These are phyloP conservation scores for Drosophila ananassae DNA, from an alignment of 1,140 invertebrate genomes.

Conservation along the genomic window DNA sequence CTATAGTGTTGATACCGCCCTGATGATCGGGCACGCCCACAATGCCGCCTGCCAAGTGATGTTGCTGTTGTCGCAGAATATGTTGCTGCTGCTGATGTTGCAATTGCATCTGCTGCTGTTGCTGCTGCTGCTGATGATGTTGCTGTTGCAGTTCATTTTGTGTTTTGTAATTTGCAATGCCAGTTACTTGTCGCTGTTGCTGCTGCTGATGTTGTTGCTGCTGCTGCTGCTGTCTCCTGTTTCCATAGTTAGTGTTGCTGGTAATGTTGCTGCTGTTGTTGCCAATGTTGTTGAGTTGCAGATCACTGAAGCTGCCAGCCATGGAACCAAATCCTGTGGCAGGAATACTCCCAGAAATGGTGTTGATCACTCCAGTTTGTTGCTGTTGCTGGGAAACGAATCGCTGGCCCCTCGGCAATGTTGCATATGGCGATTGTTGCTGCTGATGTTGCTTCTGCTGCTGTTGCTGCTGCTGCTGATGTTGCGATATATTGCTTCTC, in stretches of 20 bases:
- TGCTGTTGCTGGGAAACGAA: slow-evolving; percentile 24
- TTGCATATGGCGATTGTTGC: slow-evolving; percentile 74
- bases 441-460: slow-evolving; percentile 29
- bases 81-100: slow-evolving; percentile 30
- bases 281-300: slow-evolving; percentile 57
- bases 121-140: slow-evolving; percentile 11
- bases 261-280: slow-evolving; percentile 29
- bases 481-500: slow-evolving; percentile 32
- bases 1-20: slow-evolving; percentile 6
- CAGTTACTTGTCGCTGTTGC: slow-evolving; percentile 30
- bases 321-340: slow-evolving; percentile 55
- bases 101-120: slow-evolving; percentile 7
- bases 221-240: slow-evolving; percentile 21
- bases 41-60: background rate
- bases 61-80: slow-evolving; percentile 25
- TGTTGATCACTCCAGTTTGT: slow-evolving; percentile 71
- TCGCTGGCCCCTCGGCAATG: slow-evolving; percentile 58
- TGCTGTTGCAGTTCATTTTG: slow-evolving; percentile 26
- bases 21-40: slow-evolving; percentile 1
- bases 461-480: slow-evolving; percentile 36
- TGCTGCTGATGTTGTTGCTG: slow-evolving; percentile 25
- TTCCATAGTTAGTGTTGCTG: slow-evolving; percentile 20
- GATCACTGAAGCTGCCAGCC: slow-evolving; percentile 53
- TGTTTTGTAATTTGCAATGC: slow-evolving; percentile 9
- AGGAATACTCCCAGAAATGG: slow-evolving; percentile 77